Percentiles rank a stretch among this genome's conserved stretches.
Evolutionary conservation across 2,888 invertebrate genomes (phyloP).

Genomic region (Carcina quercana): DNA sequence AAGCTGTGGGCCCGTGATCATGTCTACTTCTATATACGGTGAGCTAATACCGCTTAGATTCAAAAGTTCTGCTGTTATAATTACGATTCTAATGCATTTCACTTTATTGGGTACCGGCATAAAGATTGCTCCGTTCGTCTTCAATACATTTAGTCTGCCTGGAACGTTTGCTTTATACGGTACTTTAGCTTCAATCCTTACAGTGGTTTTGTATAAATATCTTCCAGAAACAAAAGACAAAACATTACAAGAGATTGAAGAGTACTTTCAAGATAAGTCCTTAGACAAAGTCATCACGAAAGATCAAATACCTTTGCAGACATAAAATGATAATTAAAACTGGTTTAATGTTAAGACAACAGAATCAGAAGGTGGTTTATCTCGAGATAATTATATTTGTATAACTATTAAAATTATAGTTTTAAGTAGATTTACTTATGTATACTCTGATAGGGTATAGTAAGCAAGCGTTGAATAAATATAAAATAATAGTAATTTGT

Average conservation of each 20-base stretch:
- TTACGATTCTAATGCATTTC: conserved; percentile 31
- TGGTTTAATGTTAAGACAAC: too few relatives aligned
- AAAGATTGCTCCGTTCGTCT: conserved; percentile 35
- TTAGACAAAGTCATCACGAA: too few relatives aligned
- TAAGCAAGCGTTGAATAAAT: too few relatives aligned
- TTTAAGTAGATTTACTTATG: too few relatives aligned
- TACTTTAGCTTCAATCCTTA: conserved; percentile 15
- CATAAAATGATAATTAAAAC: too few relatives aligned
- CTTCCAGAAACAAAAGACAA: conserved; percentile 26
- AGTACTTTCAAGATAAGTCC: conserved; percentile 3
- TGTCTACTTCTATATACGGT: conserved; percentile 36
- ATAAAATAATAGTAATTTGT: too few relatives aligned
- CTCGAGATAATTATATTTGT: too few relatives aligned
- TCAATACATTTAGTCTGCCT: conserved; percentile 29
- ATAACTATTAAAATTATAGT: too few relatives aligned
- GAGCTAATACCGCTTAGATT: conserved; percentile 41
- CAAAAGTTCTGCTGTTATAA: conserved; percentile 32
- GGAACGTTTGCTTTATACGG: conserved; percentile 33
- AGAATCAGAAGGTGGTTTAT: too few relatives aligned
- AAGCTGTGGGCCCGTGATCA: conserved; percentile 46
- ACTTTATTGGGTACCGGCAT: conserved; percentile 31
- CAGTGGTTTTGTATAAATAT: conserved; percentile 14
- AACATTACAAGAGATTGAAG: conserved; percentile 12
- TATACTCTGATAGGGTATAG: too few relatives aligned
- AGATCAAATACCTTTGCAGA: too few relatives aligned